Conservation (phyloP, 2,797 vertebrate genomes). For the Hypotaenidia okinawae region DNA sequence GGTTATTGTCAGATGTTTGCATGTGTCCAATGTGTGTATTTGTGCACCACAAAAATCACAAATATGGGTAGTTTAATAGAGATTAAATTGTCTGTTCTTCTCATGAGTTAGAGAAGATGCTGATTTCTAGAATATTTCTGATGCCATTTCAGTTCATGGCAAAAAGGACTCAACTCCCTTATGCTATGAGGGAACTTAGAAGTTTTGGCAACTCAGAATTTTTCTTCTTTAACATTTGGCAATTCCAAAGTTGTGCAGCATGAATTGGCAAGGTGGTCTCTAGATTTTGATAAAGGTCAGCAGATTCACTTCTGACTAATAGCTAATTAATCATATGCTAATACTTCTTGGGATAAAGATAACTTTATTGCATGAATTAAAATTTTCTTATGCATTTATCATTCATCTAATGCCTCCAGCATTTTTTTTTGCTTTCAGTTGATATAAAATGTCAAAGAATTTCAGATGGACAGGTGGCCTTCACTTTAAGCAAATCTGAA, state of each 20-base stretch:
- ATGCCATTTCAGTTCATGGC: not conserved
- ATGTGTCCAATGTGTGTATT: not conserved
- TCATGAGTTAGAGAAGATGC: fast-evolving
- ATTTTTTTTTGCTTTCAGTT: not conserved
- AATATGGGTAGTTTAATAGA: not conserved
- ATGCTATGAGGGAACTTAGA: not conserved
- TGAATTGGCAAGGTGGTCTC: not conserved
- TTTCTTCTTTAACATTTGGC: not conserved
- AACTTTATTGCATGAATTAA: not conserved
- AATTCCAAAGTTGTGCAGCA: not conserved
- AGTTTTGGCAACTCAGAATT: not conserved
- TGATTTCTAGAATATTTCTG: not conserved
- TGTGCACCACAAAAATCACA: not conserved
- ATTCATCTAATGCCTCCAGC: not conserved
- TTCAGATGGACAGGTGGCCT: not conserved
- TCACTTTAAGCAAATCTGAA: not conserved
- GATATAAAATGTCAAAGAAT: not conserved
- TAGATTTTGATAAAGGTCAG: not conserved
- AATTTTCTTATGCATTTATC: not conserved
- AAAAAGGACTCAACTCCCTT: not conserved
- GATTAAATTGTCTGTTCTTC: not conserved
- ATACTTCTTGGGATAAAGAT: not conserved
- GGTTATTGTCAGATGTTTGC: not conserved
- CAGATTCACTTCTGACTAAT: not conserved
- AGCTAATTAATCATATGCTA: not conserved